Conservation (phyloP, 1,140 invertebrate genomes). For the Aphaenogaster ashmeadi region DNA sequence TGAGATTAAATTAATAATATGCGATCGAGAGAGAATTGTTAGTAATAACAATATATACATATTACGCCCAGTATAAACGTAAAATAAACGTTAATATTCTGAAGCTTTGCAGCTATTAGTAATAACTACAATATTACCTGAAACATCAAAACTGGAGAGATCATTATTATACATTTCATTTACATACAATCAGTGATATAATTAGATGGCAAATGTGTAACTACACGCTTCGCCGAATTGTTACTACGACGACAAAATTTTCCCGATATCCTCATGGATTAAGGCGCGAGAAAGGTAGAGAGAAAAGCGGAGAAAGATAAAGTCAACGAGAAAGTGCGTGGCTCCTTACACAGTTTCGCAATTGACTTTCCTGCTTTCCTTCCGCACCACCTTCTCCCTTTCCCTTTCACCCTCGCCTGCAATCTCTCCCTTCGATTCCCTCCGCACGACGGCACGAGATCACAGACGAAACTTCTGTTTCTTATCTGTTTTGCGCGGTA, state of each 20-base stretch:
- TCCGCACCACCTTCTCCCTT: neutral
- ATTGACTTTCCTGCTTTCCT: constrained; percentile 52
- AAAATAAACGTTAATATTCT: constrained; percentile 21
- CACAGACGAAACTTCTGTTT: constrained; percentile 67
- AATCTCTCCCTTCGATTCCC: constrained; percentile 37
- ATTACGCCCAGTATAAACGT: neutral
- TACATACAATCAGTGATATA: neutral
- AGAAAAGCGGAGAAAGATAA: constrained; percentile 40
- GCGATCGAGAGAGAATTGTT: neutral
- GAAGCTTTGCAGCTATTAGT: neutral
- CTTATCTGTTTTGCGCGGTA: constrained; percentile 68
- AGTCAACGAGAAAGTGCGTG: constrained; percentile 45
- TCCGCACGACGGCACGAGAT: constrained; percentile 38
- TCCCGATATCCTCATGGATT: constrained; percentile 72
- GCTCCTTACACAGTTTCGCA: constrained; percentile 25
- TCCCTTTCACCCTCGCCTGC: neutral
- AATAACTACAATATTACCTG: constrained; percentile 27
- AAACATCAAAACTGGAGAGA: constrained; percentile 8
- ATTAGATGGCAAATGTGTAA: constrained; percentile 29
- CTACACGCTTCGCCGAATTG: neutral
- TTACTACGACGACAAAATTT: constrained; percentile 69
- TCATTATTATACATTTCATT: constrained; percentile 16
- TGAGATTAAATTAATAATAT: constrained; percentile 19
- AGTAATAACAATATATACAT: neutral
- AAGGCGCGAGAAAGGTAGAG: neutral